phyloP scores from a whole-genome alignment of 2,888 invertebrate species.

The Torymus auratus region DNA sequence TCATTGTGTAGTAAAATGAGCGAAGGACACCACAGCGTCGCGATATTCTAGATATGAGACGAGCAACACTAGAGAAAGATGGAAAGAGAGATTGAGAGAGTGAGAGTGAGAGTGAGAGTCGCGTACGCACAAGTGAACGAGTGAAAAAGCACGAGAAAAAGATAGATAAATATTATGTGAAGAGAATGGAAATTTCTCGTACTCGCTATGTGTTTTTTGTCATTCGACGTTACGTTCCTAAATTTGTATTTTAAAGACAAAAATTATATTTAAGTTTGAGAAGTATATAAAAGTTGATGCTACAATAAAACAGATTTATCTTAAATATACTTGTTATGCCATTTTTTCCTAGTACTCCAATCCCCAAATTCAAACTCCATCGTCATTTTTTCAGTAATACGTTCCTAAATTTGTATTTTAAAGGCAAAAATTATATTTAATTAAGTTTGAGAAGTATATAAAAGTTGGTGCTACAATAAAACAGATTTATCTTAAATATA shows the following conservation, averaged over 20 bases:
- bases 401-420: constrained; percentile 61
- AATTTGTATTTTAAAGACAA: constrained; percentile 60
- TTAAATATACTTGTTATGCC: constrained; percentile 4
- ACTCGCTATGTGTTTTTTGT: constrained; percentile 56
- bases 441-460: constrained; percentile 60
- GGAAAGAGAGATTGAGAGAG: constrained; percentile 25
- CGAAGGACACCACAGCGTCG: constrained; percentile 10
- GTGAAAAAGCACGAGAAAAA: constrained; percentile 44
- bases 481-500: constrained; percentile 54
- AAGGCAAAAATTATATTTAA: constrained; percentile 58
- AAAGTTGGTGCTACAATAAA: constrained; percentile 59
- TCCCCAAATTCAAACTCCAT: too few relatives aligned
- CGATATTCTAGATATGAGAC: constrained; percentile 7
- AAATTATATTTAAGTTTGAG: constrained; percentile 60
- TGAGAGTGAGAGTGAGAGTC: constrained; percentile 18
- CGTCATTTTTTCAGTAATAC: not conserved
- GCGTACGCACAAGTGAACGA: constrained; percentile 27
- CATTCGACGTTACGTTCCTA: constrained; percentile 56
- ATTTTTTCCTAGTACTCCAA: not conserved
- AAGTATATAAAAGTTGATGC: constrained; percentile 59
- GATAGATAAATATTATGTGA: constrained; percentile 40
- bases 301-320: constrained; percentile 59
- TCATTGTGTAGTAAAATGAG: constrained; percentile 29
- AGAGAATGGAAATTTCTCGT: constrained; percentile 44
- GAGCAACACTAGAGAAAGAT: constrained; percentile 6